phyloP scores from a whole-genome alignment of 2,113 vertebrate genomes.

The Maccullochella peelii region DNA sequence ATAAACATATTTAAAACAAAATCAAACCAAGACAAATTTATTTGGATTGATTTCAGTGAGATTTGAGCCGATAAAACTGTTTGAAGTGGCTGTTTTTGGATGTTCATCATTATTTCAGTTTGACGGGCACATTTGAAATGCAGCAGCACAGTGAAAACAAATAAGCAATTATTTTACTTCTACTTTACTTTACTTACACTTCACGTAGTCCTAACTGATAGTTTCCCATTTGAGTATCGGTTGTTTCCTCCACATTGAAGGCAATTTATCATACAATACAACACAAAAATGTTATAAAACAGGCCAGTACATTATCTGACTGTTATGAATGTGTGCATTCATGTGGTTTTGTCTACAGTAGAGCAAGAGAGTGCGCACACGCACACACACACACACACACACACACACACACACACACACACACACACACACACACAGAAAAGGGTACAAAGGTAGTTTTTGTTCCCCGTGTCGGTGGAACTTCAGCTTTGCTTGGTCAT shows the following conservation, averaged over 20 bases:
- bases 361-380: constrained; percentile 21
- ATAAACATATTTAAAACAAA: constrained; percentile 28
- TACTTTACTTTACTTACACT: too few relatives aligned
- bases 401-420: constrained; percentile 51
- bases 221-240: constrained; percentile 17
- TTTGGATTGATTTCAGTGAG: constrained; percentile 5
- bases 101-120: not conserved
- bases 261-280: constrained; percentile 37
- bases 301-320: constrained; percentile 43
- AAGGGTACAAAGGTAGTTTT: constrained; percentile 75
- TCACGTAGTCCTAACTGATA: not conserved
- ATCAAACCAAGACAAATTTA: not conserved
- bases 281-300: constrained; percentile 51
- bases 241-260: constrained; percentile 1
- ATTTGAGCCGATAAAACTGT: not conserved
- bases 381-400: constrained; percentile 47
- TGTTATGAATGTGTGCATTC: constrained; percentile 68
- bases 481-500: constrained; percentile 78
- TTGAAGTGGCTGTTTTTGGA: not conserved
- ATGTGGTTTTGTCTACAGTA: constrained; percentile 65
- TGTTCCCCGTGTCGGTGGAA: constrained; percentile 71
- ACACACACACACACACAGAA: constrained; percentile 31
- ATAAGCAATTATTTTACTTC: not conserved
- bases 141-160: not conserved
- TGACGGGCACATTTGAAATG: not conserved